Evolutionary conservation across 2,888 invertebrate genomes (phyloP).

Genomic region (Tenthredo livida): DNA sequence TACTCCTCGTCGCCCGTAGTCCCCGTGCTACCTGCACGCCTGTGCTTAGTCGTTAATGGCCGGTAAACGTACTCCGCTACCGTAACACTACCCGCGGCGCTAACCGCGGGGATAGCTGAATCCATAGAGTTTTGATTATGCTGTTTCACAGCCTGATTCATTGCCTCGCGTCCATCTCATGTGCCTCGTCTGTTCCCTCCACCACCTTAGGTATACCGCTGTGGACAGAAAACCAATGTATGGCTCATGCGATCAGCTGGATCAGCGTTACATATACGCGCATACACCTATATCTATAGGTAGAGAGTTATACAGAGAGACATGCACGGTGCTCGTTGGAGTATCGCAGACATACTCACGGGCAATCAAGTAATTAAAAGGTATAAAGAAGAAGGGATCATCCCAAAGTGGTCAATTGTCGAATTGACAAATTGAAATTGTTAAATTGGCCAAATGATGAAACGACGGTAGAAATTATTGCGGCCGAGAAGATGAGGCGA

Average conservation of each 20-base stretch:
- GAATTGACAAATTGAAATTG: slow-evolving; percentile 49
- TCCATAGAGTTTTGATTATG: slow-evolving; percentile 67
- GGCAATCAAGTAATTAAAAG: slow-evolving; percentile 44
- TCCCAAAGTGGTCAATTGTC: slow-evolving; percentile 40
- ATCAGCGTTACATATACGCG: neutral
- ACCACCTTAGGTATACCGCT: neutral
- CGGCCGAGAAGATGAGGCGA: neutral
- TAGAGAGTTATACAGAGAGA: neutral
- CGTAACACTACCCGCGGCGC: slow-evolving; percentile 64
- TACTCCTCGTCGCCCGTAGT: slow-evolving; percentile 81
- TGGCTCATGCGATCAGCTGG: neutral
- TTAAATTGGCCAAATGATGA: slow-evolving; percentile 21
- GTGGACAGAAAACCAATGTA: neutral
- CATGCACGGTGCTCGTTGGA: neutral
- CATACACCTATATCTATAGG: neutral
- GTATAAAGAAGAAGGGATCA: slow-evolving; percentile 29
- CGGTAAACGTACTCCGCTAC: slow-evolving; percentile 72
- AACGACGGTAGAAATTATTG: slow-evolving; percentile 12
- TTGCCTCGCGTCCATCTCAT: slow-evolving; percentile 69
- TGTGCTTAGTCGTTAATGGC: slow-evolving; percentile 73
- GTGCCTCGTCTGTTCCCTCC: neutral
- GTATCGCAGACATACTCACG: neutral
- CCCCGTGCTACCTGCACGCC: slow-evolving; percentile 78
- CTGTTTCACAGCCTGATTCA: slow-evolving; percentile 56
- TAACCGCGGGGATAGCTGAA: slow-evolving; percentile 60